Evolutionary conservation across 2,797 vertebrate species (phyloP).

Genomic region (Sitta carolinensis): DNA sequence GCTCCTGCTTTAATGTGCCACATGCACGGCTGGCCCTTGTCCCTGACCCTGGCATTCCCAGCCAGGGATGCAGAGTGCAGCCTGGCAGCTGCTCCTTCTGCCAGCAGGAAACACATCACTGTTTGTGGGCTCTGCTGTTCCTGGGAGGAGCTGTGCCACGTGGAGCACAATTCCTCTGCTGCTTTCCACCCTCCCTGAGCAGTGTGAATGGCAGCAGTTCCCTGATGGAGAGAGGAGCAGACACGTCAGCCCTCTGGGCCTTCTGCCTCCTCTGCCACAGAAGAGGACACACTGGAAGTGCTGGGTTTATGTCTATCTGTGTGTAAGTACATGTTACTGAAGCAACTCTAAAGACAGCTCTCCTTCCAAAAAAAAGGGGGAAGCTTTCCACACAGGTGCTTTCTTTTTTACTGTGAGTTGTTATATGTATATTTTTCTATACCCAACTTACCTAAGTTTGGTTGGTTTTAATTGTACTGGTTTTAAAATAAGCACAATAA

Average conservation of each 20-base stretch:
- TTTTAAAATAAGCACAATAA: conserved; percentile 60
- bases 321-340: not conserved
- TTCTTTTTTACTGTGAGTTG: conserved; percentile 54
- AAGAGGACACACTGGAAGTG: not conserved
- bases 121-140: not conserved
- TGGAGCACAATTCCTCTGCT: conserved; percentile 14
- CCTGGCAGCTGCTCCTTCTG: not conserved
- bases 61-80: not conserved
- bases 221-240: conserved; percentile 45
- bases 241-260: conserved; percentile 24
- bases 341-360: not conserved
- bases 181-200: conserved; percentile 21
- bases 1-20: not conserved
- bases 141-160: conserved; percentile 4
- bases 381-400: conserved; percentile 32
- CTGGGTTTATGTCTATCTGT: not conserved
- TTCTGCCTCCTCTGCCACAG: conserved; percentile 14
- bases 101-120: not conserved
- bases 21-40: not conserved
- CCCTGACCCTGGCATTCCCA: not conserved
- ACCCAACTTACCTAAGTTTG: not conserved
- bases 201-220: conserved; percentile 53
- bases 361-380: not conserved
- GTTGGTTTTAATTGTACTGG: conserved; percentile 17
- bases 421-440: conserved; percentile 53